phyloP scores from a whole-genome alignment of 2,113 vertebrate genomes.

The Chelonoidis abingdonii region DNA sequence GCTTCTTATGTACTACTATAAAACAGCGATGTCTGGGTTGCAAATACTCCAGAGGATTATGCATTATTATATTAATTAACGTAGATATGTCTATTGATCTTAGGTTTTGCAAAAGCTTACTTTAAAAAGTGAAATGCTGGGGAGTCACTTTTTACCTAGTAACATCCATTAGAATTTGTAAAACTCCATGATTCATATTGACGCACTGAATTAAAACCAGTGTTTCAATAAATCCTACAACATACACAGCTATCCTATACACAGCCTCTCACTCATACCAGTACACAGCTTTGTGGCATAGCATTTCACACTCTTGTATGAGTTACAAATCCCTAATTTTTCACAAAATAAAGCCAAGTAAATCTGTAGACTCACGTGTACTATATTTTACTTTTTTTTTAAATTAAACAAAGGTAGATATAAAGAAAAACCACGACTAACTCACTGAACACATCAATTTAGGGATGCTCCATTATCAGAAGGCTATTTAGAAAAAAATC shows the following conservation, averaged over 20 bases:
- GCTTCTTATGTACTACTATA: not conserved
- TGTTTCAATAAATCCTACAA: not conserved
- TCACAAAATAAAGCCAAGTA: not conserved
- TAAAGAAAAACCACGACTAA: not conserved
- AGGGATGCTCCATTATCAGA: not conserved
- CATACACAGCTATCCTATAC: not conserved
- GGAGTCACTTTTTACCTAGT: not conserved
- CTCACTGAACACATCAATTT: not conserved
- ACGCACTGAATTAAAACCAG: not conserved
- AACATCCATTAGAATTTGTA: not conserved
- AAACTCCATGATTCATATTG: not conserved
- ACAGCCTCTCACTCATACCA: not conserved
- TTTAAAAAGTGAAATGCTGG: not conserved
- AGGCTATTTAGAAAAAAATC: not conserved
- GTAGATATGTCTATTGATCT: not conserved
- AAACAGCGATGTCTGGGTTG: not conserved
- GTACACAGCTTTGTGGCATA: not conserved
- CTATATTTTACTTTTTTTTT: not conserved
- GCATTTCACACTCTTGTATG: rapidly evolving
- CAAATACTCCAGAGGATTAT: not conserved
- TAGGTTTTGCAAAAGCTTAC: not conserved
- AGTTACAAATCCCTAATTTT: not conserved
- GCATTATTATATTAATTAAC: not conserved
- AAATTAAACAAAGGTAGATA: not conserved
- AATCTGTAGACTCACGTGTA: not conserved